These are phyloP conservation scores for Microctenopoma steveboyesi DNA, from an alignment of 2,797 vertebrate species.

Conservation along the genomic window DNA sequence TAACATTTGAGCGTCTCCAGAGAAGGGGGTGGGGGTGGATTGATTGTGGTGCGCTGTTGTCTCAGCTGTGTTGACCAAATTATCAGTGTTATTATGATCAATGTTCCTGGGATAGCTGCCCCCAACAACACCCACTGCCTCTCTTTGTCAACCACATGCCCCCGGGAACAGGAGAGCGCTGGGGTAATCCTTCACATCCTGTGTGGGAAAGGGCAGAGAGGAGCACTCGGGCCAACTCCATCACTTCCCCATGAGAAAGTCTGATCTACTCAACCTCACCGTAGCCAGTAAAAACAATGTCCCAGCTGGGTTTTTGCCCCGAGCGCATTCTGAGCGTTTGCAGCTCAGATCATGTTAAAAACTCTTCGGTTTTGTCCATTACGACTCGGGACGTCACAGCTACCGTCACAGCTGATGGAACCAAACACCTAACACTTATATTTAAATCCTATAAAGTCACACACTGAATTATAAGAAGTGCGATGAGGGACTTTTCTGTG, in stretches of 20 bases:
- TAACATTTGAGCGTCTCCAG: conserved; percentile 14
- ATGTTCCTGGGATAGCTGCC: conserved; percentile 60
- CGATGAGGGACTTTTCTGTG: not conserved
- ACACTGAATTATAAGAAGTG: not conserved
- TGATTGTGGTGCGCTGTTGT: conserved; percentile 39
- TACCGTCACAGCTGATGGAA: not conserved
- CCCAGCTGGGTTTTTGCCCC: conserved; percentile 10
- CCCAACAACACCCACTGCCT: conserved; percentile 20
- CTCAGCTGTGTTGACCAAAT: conserved; percentile 83
- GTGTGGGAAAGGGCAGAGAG: conserved; percentile 59
- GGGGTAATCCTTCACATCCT: conserved; percentile 75
- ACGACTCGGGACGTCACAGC: not conserved
- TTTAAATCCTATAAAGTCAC: not conserved
- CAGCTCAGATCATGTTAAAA: conserved; percentile 17
- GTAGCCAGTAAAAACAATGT: conserved; percentile 33
- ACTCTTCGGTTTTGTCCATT: not conserved
- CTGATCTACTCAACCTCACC: conserved; percentile 33
- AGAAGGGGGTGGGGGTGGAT: not conserved
- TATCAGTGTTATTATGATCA: conserved; percentile 69
- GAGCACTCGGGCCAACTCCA: conserved; percentile 33
- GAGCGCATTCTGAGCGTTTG: conserved; percentile 28
- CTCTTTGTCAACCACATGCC: conserved; percentile 67
- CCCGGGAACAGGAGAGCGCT: conserved; percentile 44
- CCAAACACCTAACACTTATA: not conserved
- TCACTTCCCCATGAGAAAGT: conserved; percentile 67